Base-by-base conservation (phyloP, 2,113 vertebrate species). In the Chloebia gouldiae region DNA sequence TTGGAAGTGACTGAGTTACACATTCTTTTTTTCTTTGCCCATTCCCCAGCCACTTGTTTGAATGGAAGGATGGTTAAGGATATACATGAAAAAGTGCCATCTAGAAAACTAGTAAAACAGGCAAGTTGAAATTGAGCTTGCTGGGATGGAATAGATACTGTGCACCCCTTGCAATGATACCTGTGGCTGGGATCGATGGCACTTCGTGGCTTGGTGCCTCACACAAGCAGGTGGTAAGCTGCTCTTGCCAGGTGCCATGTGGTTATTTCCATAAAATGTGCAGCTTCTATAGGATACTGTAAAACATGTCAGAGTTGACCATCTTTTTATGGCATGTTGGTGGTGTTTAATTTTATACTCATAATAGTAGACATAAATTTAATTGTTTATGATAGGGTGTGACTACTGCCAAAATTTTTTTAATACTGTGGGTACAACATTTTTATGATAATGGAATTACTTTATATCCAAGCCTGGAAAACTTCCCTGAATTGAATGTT, bases 251-350 rank as follows among this genome's bases (percentile, higher is more conserved):
- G 35, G 17, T 73, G 39, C n/a, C 0, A 0, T 14, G 14, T 24
- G 3, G 57, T 56, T 53, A 7, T 59, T 77, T 51, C 72, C 13
- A 7, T 51, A 15, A 54, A 64, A 25, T 0, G 0, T 28, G 15
- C 16, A 45, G 30, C 44, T 86, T 78, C 39, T n/a, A 1, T 15
- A 6, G 14, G 47, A 14, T 40, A 7, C 11, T 51, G 13, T 54
- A 49, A 84, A 80, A 23, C 31, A 64, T 31, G 2, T 50, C 47
- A 57, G 31, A 80, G 47, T 21, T 75, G 17, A 39, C 18, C 1
- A 1, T 50, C 30, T 73, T 54, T 66, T 75, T 44, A 21, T 64
- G 54, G 27, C 6, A 2, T 83, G 30, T 44, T 66, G 56, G 6
- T 2, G 2, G 33, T 11, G 0, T 69, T 6, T 53, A n/a, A 42